Evolutionary conservation across 1,140 invertebrate species (phyloP).

Genomic region (Marisa cornuarietis): DNA sequence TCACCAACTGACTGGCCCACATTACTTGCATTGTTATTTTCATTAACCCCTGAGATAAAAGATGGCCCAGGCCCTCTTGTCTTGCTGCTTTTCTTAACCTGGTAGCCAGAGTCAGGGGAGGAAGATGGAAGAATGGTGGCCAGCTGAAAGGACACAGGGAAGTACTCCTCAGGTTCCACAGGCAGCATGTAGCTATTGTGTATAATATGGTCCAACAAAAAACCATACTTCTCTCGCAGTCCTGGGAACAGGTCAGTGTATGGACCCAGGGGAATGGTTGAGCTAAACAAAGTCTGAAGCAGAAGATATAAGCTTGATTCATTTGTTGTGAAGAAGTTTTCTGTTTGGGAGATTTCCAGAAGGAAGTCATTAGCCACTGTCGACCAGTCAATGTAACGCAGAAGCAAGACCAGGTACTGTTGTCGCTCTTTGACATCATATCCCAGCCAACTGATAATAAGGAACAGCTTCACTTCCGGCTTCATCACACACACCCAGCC

Average conservation of each 20-base stretch:
- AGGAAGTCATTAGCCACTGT: slow-evolving; percentile 56
- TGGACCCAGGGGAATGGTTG: slow-evolving; percentile 69
- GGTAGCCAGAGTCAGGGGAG: too few relatives aligned
- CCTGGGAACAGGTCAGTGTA: slow-evolving; percentile 69
- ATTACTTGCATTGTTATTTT: neutral
- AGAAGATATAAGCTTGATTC: slow-evolving; percentile 68
- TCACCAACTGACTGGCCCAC: neutral
- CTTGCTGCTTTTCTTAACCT: too few relatives aligned
- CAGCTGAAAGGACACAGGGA: slow-evolving; percentile 48
- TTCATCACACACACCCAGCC: slow-evolving; percentile 49
- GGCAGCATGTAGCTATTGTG: slow-evolving; percentile 20
- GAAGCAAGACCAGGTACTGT: slow-evolving; percentile 48
- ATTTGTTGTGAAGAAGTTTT: slow-evolving; percentile 59
- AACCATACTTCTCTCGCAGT: slow-evolving; percentile 67
- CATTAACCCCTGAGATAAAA: too few relatives aligned
- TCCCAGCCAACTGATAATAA: slow-evolving; percentile 58
- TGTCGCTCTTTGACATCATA: slow-evolving; percentile 52
- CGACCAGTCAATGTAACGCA: slow-evolving; percentile 56
- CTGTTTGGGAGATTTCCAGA: slow-evolving; percentile 54
- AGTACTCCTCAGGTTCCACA: slow-evolving; percentile 35
- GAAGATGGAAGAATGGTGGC: slow-evolving; percentile 15
- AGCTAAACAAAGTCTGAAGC: slow-evolving; percentile 71
- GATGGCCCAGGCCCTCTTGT: too few relatives aligned
- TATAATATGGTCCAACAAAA: slow-evolving; percentile 47
- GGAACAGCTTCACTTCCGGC: slow-evolving; percentile 55